Base-by-base conservation (phyloP, 2,113 vertebrate species). In the Prinia subflava region DNA sequence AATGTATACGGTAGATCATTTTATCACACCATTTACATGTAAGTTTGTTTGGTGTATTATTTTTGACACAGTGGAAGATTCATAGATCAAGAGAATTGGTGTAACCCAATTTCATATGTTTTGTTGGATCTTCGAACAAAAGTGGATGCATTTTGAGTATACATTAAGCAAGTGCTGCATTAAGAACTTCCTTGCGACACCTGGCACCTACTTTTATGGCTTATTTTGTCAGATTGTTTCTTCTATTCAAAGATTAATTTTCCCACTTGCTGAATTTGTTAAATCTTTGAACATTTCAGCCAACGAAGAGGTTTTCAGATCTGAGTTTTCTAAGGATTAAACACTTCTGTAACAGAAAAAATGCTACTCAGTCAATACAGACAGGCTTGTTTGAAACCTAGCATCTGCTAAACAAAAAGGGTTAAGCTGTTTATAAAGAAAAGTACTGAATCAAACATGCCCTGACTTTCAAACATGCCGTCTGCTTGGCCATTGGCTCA, bases 41-140 rank as follows among this genome's bases (percentile, higher is more conserved):
- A 95, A 94, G 95, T 97, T 96, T 97, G 96, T 96, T 97, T 96
- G 92, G 93, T 95, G 82, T 92, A 96, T 95, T 96, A 96, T 96
- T 91, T 95, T 94, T 96, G 97, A 96, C 95, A 96, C 91, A 95
- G 92, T 89, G 90, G 92, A 96, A 95, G 96, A 96, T 94, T 96
- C 96, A 92, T 91, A 97, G 96, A 97, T 96, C 97, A 97, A 97
- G 97, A 97, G 96, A 97, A 97, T 94, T 92, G 95, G 94, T 95
- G 96, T 96, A 97, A 96, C 95, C 97, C 95, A 97, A 97, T 97
- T 97, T 97, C 96, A 79, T 95, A 96, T 97, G 96, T 96, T 97
- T 97, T 96, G 96, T 96, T 97, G 96, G 94, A 90, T 97, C 95
- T 96, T 90, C 87, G 92, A 96, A 97, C 97, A 95, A 97, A 97